Evolutionary conservation across 2,797 vertebrate species (phyloP).

Genomic region (Rhadinocentrus ornatus): DNA sequence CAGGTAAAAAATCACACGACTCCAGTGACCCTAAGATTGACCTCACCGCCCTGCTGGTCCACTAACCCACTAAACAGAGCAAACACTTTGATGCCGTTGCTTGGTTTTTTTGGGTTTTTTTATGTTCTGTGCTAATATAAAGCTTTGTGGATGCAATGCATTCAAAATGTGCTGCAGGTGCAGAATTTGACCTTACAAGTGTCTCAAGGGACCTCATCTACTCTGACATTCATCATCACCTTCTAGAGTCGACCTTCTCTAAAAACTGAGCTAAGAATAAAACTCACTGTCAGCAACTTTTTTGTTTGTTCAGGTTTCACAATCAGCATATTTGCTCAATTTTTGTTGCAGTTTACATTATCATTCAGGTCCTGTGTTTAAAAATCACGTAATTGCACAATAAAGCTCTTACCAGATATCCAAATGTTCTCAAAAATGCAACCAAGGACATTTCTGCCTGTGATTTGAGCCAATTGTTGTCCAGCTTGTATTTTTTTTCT

Average conservation of each 20-base stretch:
- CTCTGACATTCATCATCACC: slow-evolving; percentile 21
- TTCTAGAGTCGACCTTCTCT: slow-evolving; percentile 20
- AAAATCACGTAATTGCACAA: background rate
- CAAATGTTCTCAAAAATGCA: background rate
- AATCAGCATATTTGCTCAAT: slow-evolving; percentile 7
- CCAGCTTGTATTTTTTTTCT: background rate
- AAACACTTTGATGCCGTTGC: background rate
- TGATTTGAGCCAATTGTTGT: background rate
- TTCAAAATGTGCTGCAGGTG: slow-evolving; percentile 36
- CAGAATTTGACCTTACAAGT: slow-evolving; percentile 33
- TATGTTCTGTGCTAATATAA: background rate
- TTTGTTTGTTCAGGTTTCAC: slow-evolving; percentile 17
- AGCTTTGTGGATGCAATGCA: background rate
- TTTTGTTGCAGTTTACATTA: slow-evolving; percentile 12
- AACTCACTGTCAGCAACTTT: slow-evolving; percentile 28
- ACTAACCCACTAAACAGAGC: background rate
- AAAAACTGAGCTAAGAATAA: slow-evolving; percentile 29
- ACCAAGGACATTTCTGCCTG: background rate
- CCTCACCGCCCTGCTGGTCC: background rate
- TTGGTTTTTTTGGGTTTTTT: background rate
- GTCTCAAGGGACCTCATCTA: slow-evolving; percentile 35
- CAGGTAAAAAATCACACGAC: slow-evolving; percentile 6
- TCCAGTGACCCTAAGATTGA: slow-evolving; percentile 15
- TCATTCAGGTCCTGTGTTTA: background rate
- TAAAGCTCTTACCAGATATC: background rate